Evolutionary conservation across 2,797 vertebrate species (phyloP).

Genomic region (Cygnus olor): DNA sequence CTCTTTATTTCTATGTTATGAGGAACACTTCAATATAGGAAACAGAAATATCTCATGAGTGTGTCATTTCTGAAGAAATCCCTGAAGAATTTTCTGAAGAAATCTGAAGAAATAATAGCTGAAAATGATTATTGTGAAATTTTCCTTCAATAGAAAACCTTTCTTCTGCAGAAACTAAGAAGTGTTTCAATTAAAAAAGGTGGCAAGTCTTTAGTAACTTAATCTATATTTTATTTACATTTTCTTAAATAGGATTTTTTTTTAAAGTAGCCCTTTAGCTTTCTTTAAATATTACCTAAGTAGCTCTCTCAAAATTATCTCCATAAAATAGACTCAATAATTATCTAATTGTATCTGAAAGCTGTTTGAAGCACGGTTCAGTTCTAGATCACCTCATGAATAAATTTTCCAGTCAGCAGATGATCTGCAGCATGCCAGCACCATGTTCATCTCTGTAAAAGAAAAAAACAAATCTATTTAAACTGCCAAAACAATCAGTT

Average conservation of each 20-base stretch:
- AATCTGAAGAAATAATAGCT: background rate
- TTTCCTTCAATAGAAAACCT: background rate
- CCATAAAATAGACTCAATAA: background rate
- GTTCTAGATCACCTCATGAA: background rate
- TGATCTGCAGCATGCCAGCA: background rate
- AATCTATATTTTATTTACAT: background rate
- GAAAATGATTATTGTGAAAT: background rate
- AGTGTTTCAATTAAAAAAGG: background rate
- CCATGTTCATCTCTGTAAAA: background rate
- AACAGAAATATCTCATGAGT: background rate
- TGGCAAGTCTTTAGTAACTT: background rate
- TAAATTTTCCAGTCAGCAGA: background rate
- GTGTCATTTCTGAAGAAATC: background rate
- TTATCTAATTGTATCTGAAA: background rate
- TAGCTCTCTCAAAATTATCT: background rate
- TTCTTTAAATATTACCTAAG: background rate
- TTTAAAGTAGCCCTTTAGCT: background rate
- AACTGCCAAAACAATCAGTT: background rate
- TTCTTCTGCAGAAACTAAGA: background rate
- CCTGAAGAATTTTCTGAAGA: too few relatives aligned
- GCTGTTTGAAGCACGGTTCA: background rate
- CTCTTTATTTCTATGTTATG: background rate
- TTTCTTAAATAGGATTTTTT: background rate
- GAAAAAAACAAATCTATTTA: background rate
- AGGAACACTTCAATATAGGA: background rate